phyloP scores from a whole-genome alignment of 1,140 invertebrate species.

The Nebria ingens region DNA sequence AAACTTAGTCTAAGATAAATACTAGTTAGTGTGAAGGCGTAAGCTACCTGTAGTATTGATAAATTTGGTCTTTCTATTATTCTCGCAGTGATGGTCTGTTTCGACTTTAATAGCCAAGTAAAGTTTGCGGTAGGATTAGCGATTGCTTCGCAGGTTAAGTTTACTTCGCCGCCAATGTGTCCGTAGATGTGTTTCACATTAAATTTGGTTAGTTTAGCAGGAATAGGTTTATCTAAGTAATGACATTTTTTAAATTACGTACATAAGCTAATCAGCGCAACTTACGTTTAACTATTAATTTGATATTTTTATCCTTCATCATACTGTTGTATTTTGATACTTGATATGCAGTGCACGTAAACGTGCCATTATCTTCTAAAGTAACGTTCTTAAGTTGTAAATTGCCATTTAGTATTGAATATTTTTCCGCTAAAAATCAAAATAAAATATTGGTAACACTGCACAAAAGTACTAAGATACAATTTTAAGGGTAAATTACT shows the following conservation, averaged over 20 bases:
- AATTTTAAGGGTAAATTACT: too few species aligned
- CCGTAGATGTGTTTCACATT: not conserved
- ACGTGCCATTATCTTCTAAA: conserved; percentile 40
- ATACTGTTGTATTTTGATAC: conserved; percentile 36
- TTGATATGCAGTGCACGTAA: conserved; percentile 42
- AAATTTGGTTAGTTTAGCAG: not conserved
- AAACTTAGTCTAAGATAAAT: conserved; percentile 24
- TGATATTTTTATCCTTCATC: conserved; percentile 31
- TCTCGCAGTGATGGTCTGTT: conserved; percentile 18
- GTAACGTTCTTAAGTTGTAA: conserved; percentile 40
- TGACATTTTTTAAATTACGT: too few species aligned
- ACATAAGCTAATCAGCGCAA: conserved; percentile 16
- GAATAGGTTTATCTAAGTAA: conserved; percentile 22
- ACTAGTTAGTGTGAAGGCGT: not conserved
- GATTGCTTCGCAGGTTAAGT: conserved; percentile 39
- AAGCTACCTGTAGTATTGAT: not conserved
- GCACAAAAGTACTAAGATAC: not conserved
- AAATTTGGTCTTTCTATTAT: conserved; percentile 11
- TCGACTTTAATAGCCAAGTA: conserved; percentile 37
- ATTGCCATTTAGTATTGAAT: conserved; percentile 35
- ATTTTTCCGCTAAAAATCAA: conserved; percentile 25
- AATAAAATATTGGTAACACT: not conserved
- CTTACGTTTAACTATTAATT: conserved; percentile 45
- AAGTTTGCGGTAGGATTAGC: conserved; percentile 43
- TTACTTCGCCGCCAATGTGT: conserved; percentile 38